These are phyloP conservation scores for Paedocypris micromegethes DNA, from an alignment of 2,797 vertebrate species.

Conservation along the genomic window DNA sequence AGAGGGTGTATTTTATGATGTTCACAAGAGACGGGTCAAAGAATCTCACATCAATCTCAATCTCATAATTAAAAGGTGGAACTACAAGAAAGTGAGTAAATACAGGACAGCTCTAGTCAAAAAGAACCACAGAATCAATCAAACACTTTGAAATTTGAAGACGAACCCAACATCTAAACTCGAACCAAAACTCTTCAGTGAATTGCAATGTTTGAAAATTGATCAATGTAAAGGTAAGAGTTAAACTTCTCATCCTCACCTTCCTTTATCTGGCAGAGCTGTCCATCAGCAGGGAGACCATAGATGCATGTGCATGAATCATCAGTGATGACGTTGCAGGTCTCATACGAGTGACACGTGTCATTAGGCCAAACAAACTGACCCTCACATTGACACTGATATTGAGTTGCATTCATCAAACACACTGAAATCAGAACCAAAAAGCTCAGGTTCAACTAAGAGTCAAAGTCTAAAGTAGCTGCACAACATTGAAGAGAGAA, in stretches of 20 bases:
- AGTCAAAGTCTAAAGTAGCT: background rate
- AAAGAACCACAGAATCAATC: no score
- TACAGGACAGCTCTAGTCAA: no score
- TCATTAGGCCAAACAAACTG: slow-evolving; percentile 36
- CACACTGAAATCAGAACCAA: slow-evolving; percentile 14
- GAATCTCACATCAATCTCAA: slow-evolving; percentile 40
- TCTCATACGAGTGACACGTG: slow-evolving; percentile 36
- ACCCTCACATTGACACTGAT: slow-evolving; percentile 38
- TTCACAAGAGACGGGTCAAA: slow-evolving; percentile 8
- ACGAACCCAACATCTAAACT: no score
- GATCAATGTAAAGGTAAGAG: no score
- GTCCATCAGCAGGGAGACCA: slow-evolving; percentile 51
- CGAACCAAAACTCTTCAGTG: no score
- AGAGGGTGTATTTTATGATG: no score
- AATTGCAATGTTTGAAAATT: no score
- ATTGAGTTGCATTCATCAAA: slow-evolving; percentile 12
- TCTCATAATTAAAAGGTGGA: background rate
- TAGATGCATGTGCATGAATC: slow-evolving; percentile 58
- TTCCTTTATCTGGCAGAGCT: slow-evolving; percentile 65
- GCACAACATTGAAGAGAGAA: background rate
- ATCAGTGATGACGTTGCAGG: slow-evolving; percentile 38
- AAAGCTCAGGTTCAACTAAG: background rate
- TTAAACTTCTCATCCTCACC: no score
- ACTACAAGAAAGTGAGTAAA: background rate
- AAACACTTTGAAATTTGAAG: no score